A percentile compares a stretch with the other conserved stretches of the same genome.
These are phyloP conservation scores for Drosophila neutralis DNA, from an alignment of 2,888 invertebrate genomes.

Conservation along the genomic window DNA sequence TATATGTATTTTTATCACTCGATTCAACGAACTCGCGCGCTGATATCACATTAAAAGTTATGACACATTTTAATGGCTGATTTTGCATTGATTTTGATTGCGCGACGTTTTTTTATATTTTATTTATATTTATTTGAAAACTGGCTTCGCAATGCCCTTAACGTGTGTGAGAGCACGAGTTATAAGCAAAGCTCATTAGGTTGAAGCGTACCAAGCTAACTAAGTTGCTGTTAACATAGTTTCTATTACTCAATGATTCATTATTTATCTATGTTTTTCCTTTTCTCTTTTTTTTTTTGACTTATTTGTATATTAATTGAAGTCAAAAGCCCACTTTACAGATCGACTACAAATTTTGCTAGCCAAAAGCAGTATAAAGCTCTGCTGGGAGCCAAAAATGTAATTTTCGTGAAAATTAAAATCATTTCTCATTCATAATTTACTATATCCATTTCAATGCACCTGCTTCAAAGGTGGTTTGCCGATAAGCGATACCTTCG, in stretches of 20 bases:
- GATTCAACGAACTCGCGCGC: constrained; percentile 54
- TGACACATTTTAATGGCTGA: constrained; percentile 50
- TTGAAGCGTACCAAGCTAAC: background rate
- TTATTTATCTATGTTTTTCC: background rate
- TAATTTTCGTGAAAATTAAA: background rate
- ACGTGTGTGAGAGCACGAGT: background rate
- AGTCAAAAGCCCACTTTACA: background rate
- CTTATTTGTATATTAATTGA: background rate
- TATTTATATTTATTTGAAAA: constrained; percentile 11
- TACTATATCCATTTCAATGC: background rate
- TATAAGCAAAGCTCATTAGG: background rate
- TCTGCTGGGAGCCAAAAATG: background rate
- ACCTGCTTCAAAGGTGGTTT: too few species aligned
- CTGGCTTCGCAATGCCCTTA: constrained; percentile 1
- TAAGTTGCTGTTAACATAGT: background rate
- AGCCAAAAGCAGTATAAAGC: background rate
- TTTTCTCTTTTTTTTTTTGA: background rate
- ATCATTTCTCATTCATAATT: background rate
- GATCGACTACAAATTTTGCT: background rate
- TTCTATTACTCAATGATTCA: background rate
- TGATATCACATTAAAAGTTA: constrained; percentile 49
- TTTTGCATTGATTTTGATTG: constrained; percentile 50
- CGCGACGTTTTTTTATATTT: background rate
- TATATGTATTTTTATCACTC: constrained; percentile 13
- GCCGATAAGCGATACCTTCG: too few species aligned